Base-by-base conservation (phyloP, 1,140 invertebrate genomes). In the Neodiprion lecontei region DNA sequence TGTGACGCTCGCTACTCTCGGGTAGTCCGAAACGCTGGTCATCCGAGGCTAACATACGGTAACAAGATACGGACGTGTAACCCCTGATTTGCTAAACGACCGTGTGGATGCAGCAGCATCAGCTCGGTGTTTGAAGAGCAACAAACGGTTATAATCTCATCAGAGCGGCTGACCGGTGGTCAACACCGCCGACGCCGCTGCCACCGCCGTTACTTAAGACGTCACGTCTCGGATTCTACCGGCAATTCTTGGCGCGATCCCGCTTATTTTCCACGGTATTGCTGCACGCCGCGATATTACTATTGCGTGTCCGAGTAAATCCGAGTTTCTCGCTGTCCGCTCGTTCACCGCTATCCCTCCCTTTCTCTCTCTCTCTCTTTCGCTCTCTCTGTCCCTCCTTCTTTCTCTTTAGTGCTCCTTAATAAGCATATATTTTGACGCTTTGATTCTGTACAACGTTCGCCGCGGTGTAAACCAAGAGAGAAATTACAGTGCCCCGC, bases 101-200 rank as follows among this genome's bases (percentile, higher is more conserved):
- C 53, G 53, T 61, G 53, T 17, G 53, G 53, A 61, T 12, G 28
- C 28, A 40, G 28, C 28, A 61, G 53, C 53, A 61, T 5, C 53
- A 61, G 8, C 53, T 61, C 11, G 53, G 53, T 61, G 53, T 61
- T 61, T 61, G 53, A 61, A 61, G 53, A 61, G 53, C 53, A 61
- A 61, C 53, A 61, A 61, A 61, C 53, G 53, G 53, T 61, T 61
- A 61, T 61, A 61, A 61, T 61, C 53, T 61, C 53, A 17, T 61
- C 53, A 61, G 11, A 61, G 53, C n/a, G n/a, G n/a, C 53, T 61
- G 53, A 61, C 53, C 28, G 28, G 28, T 40, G 28, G 28, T 40
- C 28, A 40, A 40, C 53, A 61, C 53, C 53, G 53, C 53, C 53
- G 53, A 61, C n/a, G 53, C 53, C 11, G 53, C n/a, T 61, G 53